A percentile compares a stretch with the other conserved stretches of the same genome.
phyloP scores from a whole-genome alignment of 2,113 vertebrate genomes.

The Castor canadensis region DNA sequence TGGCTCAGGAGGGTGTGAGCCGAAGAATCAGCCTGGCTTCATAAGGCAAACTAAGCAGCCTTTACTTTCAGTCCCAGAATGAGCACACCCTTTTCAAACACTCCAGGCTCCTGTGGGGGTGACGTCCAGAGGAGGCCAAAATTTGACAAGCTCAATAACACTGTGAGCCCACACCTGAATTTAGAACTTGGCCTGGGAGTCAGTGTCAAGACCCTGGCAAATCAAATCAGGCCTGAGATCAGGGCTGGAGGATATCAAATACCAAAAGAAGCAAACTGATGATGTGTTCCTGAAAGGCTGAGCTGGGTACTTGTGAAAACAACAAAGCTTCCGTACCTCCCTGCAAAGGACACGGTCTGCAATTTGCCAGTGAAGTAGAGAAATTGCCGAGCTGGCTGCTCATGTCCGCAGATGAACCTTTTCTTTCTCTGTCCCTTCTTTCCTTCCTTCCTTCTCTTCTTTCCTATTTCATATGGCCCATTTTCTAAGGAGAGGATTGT shows the following conservation, averaged over 20 bases:
- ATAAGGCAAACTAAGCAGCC: slow-evolving; percentile 38
- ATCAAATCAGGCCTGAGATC: slow-evolving; percentile 46
- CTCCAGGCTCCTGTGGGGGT: slow-evolving; percentile 12
- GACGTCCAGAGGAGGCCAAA: slow-evolving; percentile 40
- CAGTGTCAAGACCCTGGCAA: slow-evolving; percentile 50
- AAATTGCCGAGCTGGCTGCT: slow-evolving; percentile 9
- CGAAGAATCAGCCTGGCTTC: neutral
- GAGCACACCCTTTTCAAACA: slow-evolving; percentile 51
- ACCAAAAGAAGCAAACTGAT: slow-evolving; percentile 20
- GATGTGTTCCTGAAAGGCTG: slow-evolving; percentile 22
- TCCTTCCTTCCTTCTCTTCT: neutral
- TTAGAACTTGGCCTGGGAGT: slow-evolving; percentile 59
- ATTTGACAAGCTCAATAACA: slow-evolving; percentile 29
- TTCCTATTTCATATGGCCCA: neutral
- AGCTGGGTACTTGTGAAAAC: slow-evolving; percentile 57
- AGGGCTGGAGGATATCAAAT: slow-evolving; percentile 52
- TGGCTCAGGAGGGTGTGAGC: neutral
- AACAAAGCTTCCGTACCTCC: slow-evolving; percentile 62
- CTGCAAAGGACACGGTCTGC: slow-evolving; percentile 68
- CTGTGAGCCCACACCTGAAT: slow-evolving; percentile 61
- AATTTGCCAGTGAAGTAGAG: slow-evolving; percentile 69
- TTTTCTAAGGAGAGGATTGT: slow-evolving; percentile 46
- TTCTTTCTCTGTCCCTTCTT: slow-evolving; percentile 38
- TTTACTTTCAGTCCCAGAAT: slow-evolving; percentile 37
- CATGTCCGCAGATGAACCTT: slow-evolving; percentile 57